Base-by-base conservation (phyloP, 2,888 invertebrate genomes). In the Alviniconcha strummeri region DNA sequence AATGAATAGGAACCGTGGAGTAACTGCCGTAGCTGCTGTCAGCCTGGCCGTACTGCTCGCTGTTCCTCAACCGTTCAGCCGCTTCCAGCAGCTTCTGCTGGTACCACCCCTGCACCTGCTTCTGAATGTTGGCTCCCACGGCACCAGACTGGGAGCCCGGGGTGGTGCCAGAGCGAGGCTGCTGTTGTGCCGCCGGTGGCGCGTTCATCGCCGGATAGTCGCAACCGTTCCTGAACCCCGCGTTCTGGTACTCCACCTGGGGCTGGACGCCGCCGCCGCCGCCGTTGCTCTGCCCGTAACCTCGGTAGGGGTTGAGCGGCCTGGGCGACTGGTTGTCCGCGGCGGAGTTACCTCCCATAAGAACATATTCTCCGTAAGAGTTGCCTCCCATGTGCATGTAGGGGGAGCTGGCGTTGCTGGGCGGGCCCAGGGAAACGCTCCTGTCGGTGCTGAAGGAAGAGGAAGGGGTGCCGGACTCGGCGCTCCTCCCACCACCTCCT, bases 371-470 rank as follows among this genome's bases (percentile, higher is more conserved):
- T 11, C 52, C 17, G 54, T 57, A 60, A 57, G 84, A 82, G 67
- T 67, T 78, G 60, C 54, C 55, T n/a, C 78, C 85, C 55, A 75
- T 69, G 71, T 78, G 80, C 15, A 55, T 77, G 67, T 80, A 86
- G 15, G 90, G 90, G 17, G 90, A 90, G 84, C 90, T 89, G 55
- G 85, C 82, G 84, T 89, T 88, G 83, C 90, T 90, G 55, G 88
- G 89, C n/a, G 88, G 85, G 9, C 89, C 87, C 17, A 88, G 83
- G 15, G 89, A 90, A 36, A 89, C 83, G 85, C 86, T 89, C 19
- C 86, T 84, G 83, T 91, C 91, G 9, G 89, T 89, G 82, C 91
- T 91, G 86, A 91, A 91, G 0, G 92, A 92, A 0, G 91, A 91
- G 5, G 91, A 91, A 0, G 91, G 91, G 4, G 91, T 92, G 78